These are phyloP conservation scores for Psilopogon haemacephalus DNA, from an alignment of 2,113 vertebrate species.

Conservation along the genomic window DNA sequence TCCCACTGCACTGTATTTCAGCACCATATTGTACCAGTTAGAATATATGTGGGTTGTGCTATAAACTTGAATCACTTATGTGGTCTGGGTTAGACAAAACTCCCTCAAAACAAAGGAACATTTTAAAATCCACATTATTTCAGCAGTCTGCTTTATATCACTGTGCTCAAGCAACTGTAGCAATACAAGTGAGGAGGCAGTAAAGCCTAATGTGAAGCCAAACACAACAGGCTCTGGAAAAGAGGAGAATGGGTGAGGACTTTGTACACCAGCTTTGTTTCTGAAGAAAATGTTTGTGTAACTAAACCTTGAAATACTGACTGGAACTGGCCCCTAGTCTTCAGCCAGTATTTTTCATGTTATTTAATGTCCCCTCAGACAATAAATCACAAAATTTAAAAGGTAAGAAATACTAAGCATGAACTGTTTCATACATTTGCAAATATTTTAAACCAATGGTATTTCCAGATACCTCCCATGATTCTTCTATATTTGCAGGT, in stretches of 20 bases:
- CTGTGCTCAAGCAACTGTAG: background rate
- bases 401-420: background rate
- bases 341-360: background rate
- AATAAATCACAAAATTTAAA: background rate
- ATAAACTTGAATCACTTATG: background rate
- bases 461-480: background rate
- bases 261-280: constrained; percentile 17
- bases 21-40: background rate
- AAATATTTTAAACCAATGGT: background rate
- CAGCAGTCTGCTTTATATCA: background rate
- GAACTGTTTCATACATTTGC: background rate
- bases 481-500: background rate
- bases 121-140: constrained; percentile 27
- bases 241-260: constrained; percentile 4
- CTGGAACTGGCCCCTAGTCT: background rate
- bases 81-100: background rate
- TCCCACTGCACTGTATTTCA: background rate
- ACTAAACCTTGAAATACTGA: background rate
- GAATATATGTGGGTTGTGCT: background rate
- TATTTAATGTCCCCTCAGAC: background rate
- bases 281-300: constrained; percentile 47
- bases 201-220: background rate
- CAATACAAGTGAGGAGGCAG: background rate
- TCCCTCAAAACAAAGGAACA: background rate
- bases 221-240: constrained; percentile 20